phyloP scores from a whole-genome alignment of 2,888 invertebrate species.

The Agonum fuliginosum region DNA sequence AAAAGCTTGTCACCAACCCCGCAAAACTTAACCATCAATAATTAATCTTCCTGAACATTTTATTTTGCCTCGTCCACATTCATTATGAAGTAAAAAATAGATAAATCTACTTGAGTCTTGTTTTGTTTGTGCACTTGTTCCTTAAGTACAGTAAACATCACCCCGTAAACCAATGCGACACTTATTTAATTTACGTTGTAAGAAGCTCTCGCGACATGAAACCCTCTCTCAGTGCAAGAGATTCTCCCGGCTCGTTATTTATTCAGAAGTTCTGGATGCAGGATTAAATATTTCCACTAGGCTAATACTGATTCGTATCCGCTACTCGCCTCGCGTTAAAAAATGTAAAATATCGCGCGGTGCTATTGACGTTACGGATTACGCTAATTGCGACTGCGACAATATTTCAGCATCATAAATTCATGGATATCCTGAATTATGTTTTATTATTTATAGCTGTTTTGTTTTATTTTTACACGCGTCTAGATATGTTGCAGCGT shows the following conservation, averaged over 20 bases:
- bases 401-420: slow-evolving; percentile 58
- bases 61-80: no score
- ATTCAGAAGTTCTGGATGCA: background rate
- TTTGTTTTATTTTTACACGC: slow-evolving; percentile 42
- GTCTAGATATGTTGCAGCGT: background rate
- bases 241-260: slow-evolving; percentile 13
- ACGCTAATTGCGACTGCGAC: slow-evolving; percentile 55
- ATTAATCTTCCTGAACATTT: no score
- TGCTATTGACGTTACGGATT: slow-evolving; percentile 54
- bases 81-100: no score
- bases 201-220: background rate
- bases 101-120: no score
- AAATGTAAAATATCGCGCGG: slow-evolving; percentile 42
- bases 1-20: no score
- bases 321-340: slow-evolving; percentile 9
- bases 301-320: slow-evolving; percentile 33
- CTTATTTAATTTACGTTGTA: slow-evolving; percentile 34
- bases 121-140: slow-evolving; percentile 3
- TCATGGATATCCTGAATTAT: slow-evolving; percentile 44
- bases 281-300: slow-evolving; percentile 44
- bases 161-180: slow-evolving; percentile 19
- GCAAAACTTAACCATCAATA: no score
- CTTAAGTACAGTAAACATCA: slow-evolving; percentile 9
- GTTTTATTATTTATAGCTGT: slow-evolving; percentile 48
- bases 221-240: background rate